Conservation (phyloP, 2,797 vertebrate species). For the Poeciliopsis presidionis region DNA sequence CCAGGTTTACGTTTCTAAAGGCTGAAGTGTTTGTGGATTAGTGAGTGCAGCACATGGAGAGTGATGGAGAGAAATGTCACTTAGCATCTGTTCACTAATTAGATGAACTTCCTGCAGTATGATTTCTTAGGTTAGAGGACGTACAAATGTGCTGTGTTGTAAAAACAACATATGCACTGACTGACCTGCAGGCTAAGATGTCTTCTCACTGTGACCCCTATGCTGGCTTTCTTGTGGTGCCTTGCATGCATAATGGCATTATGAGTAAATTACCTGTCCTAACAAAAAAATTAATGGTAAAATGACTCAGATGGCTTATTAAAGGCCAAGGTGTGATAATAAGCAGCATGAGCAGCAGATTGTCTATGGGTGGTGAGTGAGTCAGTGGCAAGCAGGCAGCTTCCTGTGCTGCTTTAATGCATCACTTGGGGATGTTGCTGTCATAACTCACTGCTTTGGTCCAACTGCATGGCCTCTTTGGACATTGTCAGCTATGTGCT, state of each 20-base stretch:
- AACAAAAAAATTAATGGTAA: slow-evolving; percentile 16
- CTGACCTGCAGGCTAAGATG: slow-evolving; percentile 20
- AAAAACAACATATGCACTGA: slow-evolving; percentile 21
- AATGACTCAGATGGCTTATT: slow-evolving; percentile 53
- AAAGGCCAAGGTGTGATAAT: slow-evolving; percentile 40
- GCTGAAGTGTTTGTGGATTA: slow-evolving; percentile 30
- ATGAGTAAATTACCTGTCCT: slow-evolving; percentile 48
- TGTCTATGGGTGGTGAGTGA: slow-evolving; percentile 8
- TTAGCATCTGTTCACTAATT: slow-evolving; percentile 14
- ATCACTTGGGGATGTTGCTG: slow-evolving; percentile 13
- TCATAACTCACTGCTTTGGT: slow-evolving; percentile 2
- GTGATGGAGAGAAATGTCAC: not conserved
- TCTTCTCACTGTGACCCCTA: slow-evolving; percentile 24
- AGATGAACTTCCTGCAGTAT: slow-evolving; percentile 6
- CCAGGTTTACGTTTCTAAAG: slow-evolving; percentile 35
- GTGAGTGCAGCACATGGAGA: not conserved
- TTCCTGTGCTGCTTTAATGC: slow-evolving; percentile 4
- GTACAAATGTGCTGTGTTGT: slow-evolving; percentile 4
- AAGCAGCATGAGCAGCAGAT: slow-evolving; percentile 5
- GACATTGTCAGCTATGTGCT: not conserved
- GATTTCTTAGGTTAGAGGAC: slow-evolving; percentile 21
- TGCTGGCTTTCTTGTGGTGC: slow-evolving; percentile 27
- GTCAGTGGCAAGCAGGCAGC: slow-evolving; percentile 4
- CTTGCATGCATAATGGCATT: slow-evolving; percentile 38
- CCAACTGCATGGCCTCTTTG: not conserved